Conservation (phyloP, 2,797 vertebrate genomes). For the Cottoperca gobio region DNA sequence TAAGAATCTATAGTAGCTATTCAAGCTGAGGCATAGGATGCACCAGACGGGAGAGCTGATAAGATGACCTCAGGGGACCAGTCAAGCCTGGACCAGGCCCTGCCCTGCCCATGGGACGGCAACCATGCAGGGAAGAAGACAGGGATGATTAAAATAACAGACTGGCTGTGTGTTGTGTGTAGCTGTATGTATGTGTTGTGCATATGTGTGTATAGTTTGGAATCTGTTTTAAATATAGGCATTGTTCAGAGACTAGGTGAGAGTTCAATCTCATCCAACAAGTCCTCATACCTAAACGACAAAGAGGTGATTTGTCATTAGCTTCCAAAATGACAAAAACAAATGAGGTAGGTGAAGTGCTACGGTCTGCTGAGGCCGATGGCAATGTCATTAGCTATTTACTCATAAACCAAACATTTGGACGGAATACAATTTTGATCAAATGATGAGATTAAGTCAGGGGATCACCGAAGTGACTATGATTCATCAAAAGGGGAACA, state of each 20-base stretch:
- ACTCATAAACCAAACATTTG: too few relatives aligned
- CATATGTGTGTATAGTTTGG: not conserved
- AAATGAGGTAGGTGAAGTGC: too few relatives aligned
- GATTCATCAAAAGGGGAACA: too few relatives aligned
- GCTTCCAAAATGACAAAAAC: not conserved
- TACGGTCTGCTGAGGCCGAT: too few relatives aligned
- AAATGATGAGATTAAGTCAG: too few relatives aligned
- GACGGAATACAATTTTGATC: too few relatives aligned
- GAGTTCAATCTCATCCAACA: conserved; percentile 7
- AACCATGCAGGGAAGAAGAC: conserved; percentile 20
- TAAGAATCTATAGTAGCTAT: conserved; percentile 47
- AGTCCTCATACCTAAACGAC: not conserved
- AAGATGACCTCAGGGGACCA: conserved; percentile 53
- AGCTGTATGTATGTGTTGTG: not conserved
- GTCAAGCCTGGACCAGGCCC: not conserved
- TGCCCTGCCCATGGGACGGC: not conserved
- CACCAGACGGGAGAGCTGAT: conserved; percentile 58
- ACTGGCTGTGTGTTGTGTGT: not conserved
- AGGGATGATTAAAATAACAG: conserved; percentile 42
- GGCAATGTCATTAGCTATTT: too few relatives aligned
- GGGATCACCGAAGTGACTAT: too few relatives aligned
- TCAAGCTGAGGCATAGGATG: conserved; percentile 54
- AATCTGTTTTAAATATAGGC: not conserved
- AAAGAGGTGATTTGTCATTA: not conserved
- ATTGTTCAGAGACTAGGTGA: conserved; percentile 9